Evolutionary conservation across 1,140 invertebrate species (phyloP).

Genomic region (Pectinophora gossypiella): DNA sequence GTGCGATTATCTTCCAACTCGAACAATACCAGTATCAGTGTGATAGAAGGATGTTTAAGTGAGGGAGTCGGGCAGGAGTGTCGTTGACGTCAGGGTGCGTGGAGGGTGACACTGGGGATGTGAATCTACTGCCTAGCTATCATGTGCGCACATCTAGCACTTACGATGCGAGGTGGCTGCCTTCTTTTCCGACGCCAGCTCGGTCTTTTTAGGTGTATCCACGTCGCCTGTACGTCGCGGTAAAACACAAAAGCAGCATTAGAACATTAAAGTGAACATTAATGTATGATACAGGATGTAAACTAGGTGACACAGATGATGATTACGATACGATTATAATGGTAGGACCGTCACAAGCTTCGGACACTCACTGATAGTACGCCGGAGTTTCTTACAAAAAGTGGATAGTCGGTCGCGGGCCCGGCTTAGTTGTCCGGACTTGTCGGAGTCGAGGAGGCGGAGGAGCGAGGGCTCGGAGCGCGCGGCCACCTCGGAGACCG

Average conservation of each 20-base stretch:
- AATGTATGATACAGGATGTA: constrained; percentile 10
- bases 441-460: constrained; percentile 56
- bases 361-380: constrained; percentile 66
- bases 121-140: constrained; percentile 38
- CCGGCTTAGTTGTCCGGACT: constrained; percentile 56
- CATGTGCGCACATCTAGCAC: constrained; percentile 65
- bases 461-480: constrained; percentile 61
- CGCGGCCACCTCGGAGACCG: constrained; percentile 49
- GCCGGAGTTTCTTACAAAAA: constrained; percentile 69
- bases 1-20: neutral
- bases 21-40: too few relatives aligned
- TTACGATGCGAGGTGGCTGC: constrained; percentile 64
- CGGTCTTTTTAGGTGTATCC: constrained; percentile 68
- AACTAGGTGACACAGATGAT: constrained; percentile 5
- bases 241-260: constrained; percentile 72
- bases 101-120: constrained; percentile 13
- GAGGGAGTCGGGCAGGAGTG: neutral
- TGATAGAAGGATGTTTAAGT: too few relatives aligned
- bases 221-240: constrained; percentile 62
- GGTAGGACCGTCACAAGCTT: constrained; percentile 9
- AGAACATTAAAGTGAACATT: constrained; percentile 58
- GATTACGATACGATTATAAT: constrained; percentile 4
- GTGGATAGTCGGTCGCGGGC: constrained; percentile 60
- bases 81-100: neutral
- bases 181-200: constrained; percentile 69